Evolutionary conservation across 2,888 invertebrate genomes (phyloP).

Genomic region (Calliopum simillimum): DNA sequence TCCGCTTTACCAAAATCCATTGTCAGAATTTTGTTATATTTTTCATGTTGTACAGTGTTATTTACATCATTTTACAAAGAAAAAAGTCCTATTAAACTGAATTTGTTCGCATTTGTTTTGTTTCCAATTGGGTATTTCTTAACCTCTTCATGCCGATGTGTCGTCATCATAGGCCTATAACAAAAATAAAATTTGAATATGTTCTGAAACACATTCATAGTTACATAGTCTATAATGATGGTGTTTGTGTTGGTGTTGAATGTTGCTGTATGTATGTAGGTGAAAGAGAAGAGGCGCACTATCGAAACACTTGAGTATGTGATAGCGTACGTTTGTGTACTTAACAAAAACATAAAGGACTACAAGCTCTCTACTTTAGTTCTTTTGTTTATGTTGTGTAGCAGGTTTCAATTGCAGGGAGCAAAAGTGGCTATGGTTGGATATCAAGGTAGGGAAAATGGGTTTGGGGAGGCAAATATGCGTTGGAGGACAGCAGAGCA

Average conservation of each 20-base stretch:
- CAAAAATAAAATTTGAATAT: constrained; percentile 7
- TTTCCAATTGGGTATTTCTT: no score
- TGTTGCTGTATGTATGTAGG: neutral
- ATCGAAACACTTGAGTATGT: neutral
- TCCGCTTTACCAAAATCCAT: no score
- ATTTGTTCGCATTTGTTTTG: neutral
- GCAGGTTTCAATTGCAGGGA: constrained; percentile 13
- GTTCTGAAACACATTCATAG: no score
- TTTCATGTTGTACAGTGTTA: no score
- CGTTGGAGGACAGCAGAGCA: constrained; percentile 56
- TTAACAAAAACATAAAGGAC: constrained; percentile 23
- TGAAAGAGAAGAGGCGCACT: constrained; percentile 6
- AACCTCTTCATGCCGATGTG: constrained; percentile 2
- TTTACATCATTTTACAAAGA: no score
- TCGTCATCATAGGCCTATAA: constrained; percentile 29
- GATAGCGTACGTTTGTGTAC: no score
- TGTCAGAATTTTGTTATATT: no score
- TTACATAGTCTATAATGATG: neutral
- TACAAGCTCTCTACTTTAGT: constrained; percentile 12
- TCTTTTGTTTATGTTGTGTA: constrained; percentile 3
- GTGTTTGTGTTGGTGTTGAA: no score
- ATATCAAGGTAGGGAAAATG: neutral
- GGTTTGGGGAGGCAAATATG: constrained; percentile 44
- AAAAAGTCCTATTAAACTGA: no score
- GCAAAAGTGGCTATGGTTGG: neutral